A percentile compares a stretch with the other conserved stretches of the same genome.
Evolutionary conservation across 2,113 vertebrate species (phyloP).

Genomic region (Haemorhous mexicanus): DNA sequence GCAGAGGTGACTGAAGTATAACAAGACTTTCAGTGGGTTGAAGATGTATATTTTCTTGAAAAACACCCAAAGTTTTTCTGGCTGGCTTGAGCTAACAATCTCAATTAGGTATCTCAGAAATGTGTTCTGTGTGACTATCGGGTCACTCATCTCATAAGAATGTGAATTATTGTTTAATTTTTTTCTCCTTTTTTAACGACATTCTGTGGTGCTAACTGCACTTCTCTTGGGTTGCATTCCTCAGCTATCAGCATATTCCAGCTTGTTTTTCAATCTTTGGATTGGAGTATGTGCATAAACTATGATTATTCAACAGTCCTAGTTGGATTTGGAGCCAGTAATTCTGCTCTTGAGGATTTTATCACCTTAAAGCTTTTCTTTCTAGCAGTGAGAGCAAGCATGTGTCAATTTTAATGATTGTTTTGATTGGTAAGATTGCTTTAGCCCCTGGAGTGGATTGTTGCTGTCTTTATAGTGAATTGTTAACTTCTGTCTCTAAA

Average conservation of each 20-base stretch:
- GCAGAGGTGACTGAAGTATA: not conserved
- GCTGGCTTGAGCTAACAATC: not conserved
- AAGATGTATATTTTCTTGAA: not conserved
- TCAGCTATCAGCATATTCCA: not conserved
- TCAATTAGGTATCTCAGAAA: not conserved
- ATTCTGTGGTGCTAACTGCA: not conserved
- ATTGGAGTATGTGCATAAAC: not conserved
- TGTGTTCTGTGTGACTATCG: not conserved
- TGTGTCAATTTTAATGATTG: not conserved
- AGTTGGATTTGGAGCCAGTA: not conserved
- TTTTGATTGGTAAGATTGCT: not conserved
- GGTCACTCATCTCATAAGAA: not conserved
- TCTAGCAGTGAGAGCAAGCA: not conserved
- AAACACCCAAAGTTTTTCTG: not conserved
- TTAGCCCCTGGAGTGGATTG: not conserved
- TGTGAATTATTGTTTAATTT: not conserved
- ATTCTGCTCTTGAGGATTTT: not conserved
- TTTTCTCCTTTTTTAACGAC: not conserved
- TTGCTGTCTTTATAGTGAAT: too few species aligned
- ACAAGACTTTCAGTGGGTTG: not conserved
- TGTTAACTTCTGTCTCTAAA: not conserved
- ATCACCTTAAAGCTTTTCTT: not conserved
- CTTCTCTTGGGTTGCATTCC: not conserved
- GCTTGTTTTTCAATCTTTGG: not conserved
- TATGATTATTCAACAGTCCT: not conserved